These are phyloP conservation scores for Melanerpes formicivorus DNA, from an alignment of 2,113 vertebrate genomes.

Conservation along the genomic window DNA sequence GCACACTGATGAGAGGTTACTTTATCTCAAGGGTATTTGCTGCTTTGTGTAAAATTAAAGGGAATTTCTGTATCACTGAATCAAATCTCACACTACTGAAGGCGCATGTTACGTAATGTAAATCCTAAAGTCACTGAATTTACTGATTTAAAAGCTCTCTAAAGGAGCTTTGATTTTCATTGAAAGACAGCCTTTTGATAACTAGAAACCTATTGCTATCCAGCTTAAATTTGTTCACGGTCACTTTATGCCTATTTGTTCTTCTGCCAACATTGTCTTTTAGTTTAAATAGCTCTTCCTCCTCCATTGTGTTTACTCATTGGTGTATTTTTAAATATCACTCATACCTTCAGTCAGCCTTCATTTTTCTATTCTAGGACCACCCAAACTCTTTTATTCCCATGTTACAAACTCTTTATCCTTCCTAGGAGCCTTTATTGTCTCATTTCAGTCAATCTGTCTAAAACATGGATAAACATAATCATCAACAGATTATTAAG, in stretches of 20 bases:
- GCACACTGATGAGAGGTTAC: not conserved
- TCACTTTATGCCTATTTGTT: slow-evolving; percentile 64
- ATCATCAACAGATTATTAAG: not conserved
- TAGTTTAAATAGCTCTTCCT: slow-evolving; percentile 70
- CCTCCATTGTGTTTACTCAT: slow-evolving; percentile 60
- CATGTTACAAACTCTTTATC: not conserved
- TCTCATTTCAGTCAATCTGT: not conserved
- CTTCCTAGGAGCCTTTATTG: not conserved
- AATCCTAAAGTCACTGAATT: not conserved
- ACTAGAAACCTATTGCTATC: slow-evolving; percentile 7
- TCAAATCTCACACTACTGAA: not conserved
- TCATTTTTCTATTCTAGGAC: slow-evolving; percentile 56
- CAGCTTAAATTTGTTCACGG: slow-evolving; percentile 58
- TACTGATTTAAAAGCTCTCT: not conserved
- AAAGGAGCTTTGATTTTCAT: not conserved
- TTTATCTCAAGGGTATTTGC: not conserved
- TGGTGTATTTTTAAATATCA: slow-evolving; percentile 61
- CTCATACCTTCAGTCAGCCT: slow-evolving; percentile 38
- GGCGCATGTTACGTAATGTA: not conserved
- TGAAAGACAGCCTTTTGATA: slow-evolving; percentile 32
- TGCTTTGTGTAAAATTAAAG: not conserved
- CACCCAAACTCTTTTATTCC: not conserved
- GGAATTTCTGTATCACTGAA: not conserved
- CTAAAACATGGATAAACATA: not conserved
- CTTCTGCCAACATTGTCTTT: slow-evolving; percentile 70